Base-by-base conservation (phyloP, 2,888 invertebrate species). In the Mycalesis mineus region DNA sequence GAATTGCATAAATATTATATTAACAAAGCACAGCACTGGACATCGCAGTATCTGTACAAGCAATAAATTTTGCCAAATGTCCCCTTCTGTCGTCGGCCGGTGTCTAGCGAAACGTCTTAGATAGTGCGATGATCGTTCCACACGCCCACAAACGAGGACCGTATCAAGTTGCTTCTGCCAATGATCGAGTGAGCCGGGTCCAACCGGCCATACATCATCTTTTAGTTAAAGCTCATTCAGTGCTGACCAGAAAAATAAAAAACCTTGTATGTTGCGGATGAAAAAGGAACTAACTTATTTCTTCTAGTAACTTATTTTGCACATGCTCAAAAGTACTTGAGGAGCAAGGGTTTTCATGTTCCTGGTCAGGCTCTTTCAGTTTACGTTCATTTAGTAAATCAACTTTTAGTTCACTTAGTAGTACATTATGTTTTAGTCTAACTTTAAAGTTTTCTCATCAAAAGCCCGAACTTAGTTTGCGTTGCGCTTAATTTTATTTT, bases 11-110 rank as follows among this genome's bases (percentile, higher is more conserved):
- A 4, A 22, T 55, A 55, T 65, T 48, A 36, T 60, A 64, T 67
- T 65, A 62, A 64, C 66, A 66, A 63, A 68, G 8, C 36, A 36
- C 48, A 14, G 22, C 22, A 17, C 22, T 36, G 29, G 13, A 17
- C 22, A 0, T 17, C 36, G 15, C n/a, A 37, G 49, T 49, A 49
- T 22, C 37, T 11, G n/a, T 22, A 49, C 48, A 37, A 37, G 13
- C 22, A 37, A 49, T 39, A 39, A 37, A 49, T 49, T 39, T 49
- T 49, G 13, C 13, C 28, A 22, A 37, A 49, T 13, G 22, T 37
- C 28, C 28, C 49, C 9, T 22, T 14, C 11, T 39, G 49, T 49
- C 49, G 37, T 39, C 49, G 49, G 37, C 49, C 22, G 37, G 49
- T 28, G 49, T 39, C 49, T 39, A 37, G 37, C 28, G 37, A 28